Evolutionary conservation across 2,113 vertebrate species (phyloP).

Genomic region (Ranitomeya imitator): DNA sequence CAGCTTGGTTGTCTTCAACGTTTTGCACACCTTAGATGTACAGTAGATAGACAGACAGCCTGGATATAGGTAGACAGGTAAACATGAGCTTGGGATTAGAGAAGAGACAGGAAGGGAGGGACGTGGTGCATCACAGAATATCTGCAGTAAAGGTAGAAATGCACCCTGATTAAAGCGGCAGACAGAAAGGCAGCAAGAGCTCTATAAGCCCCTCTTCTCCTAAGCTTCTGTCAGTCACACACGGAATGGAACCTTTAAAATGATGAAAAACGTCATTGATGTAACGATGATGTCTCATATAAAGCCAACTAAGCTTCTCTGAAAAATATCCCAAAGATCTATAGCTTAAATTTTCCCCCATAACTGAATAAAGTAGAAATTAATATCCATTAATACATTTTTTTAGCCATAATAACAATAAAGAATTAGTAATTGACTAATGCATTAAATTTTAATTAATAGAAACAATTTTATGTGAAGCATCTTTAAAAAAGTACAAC

Average conservation of each 20-base stretch:
- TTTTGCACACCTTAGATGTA: conserved; percentile 34
- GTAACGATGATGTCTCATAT: not conserved
- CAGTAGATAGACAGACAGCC: conserved; percentile 30
- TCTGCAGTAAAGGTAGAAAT: conserved; percentile 21
- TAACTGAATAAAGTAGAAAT: not conserved
- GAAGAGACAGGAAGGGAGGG: conserved; percentile 44
- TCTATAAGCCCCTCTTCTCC: conserved; percentile 3
- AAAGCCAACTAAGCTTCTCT: not conserved
- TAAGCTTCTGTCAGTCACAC: conserved; percentile 27
- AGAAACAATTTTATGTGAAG: not conserved
- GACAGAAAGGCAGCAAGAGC: conserved; percentile 18
- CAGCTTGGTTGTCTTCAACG: conserved; percentile 30
- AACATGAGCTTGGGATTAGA: conserved; percentile 47
- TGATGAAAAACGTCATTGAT: not conserved
- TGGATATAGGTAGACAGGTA: conserved; percentile 41
- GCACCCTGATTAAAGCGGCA: conserved; percentile 23
- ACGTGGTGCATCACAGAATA: conserved; percentile 38
- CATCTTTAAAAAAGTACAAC: not conserved
- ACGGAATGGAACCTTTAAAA: not conserved
- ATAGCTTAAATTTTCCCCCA: not conserved
- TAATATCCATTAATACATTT: not conserved
- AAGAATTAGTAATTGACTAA: too few relatives aligned
- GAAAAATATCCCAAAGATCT: not conserved
- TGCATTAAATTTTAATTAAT: not conserved
- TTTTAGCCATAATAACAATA: too few relatives aligned